These are phyloP conservation scores for Ifrita kowaldi DNA, from an alignment of 2,113 vertebrate genomes.

Conservation along the genomic window DNA sequence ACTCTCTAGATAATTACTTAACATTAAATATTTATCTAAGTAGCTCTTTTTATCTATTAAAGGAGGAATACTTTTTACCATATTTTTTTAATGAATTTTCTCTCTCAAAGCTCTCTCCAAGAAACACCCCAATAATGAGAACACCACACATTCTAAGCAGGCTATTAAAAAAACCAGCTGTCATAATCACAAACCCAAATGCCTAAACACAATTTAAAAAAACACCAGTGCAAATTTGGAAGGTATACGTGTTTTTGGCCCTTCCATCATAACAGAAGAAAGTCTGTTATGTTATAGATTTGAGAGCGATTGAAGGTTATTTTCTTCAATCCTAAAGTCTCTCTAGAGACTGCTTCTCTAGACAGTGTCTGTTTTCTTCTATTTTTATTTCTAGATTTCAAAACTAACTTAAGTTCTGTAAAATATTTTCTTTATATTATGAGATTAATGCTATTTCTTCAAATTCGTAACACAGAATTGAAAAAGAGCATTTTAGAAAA, in stretches of 20 bases:
- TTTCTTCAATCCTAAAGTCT: neutral
- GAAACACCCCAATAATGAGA: neutral
- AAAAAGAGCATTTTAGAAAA: neutral
- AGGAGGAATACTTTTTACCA: neutral
- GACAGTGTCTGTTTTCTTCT: neutral
- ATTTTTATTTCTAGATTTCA: neutral
- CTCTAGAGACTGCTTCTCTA: neutral
- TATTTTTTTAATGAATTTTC: neutral
- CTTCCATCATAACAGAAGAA: neutral
- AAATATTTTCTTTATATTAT: neutral
- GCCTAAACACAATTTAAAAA: neutral
- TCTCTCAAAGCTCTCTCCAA: neutral
- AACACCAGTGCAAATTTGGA: neutral
- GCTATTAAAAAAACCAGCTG: neutral
- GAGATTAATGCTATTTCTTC: neutral
- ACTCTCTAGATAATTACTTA: neutral
- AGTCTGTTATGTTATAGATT: neutral
- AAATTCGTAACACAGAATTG: neutral
- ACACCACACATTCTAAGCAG: neutral
- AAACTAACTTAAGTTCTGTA: neutral
- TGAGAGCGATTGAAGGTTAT: neutral
- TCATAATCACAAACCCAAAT: neutral
- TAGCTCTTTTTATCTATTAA: neutral
- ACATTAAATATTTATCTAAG: slow-evolving; percentile 16
- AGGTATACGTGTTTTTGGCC: neutral